Evolutionary conservation across 53 echinoderm and acorn worm species (phyloP).

Genomic region (Holothuria scabra): DNA sequence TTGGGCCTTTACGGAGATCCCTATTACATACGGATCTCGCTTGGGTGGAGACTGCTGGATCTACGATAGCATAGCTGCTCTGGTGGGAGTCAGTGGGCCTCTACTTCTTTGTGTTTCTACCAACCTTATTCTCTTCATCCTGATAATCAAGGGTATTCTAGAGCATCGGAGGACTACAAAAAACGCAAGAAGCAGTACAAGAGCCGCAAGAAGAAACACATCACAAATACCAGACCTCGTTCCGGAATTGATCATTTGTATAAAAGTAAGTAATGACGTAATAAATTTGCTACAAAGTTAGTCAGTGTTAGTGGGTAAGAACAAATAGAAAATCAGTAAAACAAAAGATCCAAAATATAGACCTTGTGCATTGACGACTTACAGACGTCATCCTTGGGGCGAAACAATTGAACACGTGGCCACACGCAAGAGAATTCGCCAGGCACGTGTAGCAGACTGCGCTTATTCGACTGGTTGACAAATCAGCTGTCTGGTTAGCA

Average conservation of each 20-base stretch:
- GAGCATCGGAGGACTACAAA: neutral
- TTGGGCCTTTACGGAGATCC: neutral
- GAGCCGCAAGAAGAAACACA: neutral
- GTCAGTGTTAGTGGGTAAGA: too few relatives aligned
- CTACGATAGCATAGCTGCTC: neutral
- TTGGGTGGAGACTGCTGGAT: neutral
- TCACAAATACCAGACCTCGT: neutral
- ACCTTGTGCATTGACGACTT: too few relatives aligned
- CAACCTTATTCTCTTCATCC: neutral
- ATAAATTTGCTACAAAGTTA: too few relatives aligned
- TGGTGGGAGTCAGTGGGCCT: neutral
- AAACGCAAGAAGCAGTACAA: neutral
- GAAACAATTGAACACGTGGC: too few relatives aligned
- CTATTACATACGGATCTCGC: neutral
- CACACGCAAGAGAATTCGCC: too few relatives aligned
- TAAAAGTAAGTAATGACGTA: neutral
- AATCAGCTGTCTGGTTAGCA: too few relatives aligned
- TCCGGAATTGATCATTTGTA: slow-evolving; percentile 1
- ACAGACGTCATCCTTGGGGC: too few relatives aligned
- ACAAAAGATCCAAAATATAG: too few relatives aligned
- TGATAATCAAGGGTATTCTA: neutral
- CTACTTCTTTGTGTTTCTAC: neutral
- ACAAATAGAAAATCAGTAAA: too few relatives aligned
- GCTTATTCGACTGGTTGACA: too few relatives aligned
- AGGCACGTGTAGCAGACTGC: too few relatives aligned